Percentiles rank a stretch among this genome's conserved stretches.
Conservation (phyloP, 1,140 invertebrate genomes). For the Papilio helenus region DNA sequence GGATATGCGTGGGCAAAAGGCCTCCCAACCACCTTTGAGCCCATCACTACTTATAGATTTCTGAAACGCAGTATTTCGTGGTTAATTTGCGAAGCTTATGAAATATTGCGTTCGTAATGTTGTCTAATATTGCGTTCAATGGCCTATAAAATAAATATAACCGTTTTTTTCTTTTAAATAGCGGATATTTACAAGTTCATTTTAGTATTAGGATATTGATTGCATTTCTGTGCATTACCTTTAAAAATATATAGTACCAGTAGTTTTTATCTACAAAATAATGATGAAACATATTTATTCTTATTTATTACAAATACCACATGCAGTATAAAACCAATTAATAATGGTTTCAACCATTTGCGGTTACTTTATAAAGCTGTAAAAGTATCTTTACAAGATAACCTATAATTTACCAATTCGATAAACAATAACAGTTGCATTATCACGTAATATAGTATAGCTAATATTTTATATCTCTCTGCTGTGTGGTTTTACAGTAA, state of each 20-base stretch:
- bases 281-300: background rate
- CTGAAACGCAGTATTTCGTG: background rate
- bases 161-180: too few species aligned
- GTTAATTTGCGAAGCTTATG: background rate
- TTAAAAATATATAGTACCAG: too few species aligned
- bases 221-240: too few species aligned
- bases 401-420: too few species aligned
- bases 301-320: background rate
- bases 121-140: background rate
- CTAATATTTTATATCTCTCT: too few species aligned
- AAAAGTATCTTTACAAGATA: too few species aligned
- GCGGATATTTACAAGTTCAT: too few species aligned
- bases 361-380: background rate
- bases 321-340: background rate
- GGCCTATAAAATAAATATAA: background rate
- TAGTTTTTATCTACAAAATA: background rate
- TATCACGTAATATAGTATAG: too few species aligned
- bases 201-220: too few species aligned
- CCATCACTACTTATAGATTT: slow-evolving; percentile 4
- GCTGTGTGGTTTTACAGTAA: too few species aligned
- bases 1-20: too few species aligned
- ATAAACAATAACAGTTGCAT: too few species aligned
- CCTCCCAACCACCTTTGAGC: background rate
- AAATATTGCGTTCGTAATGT: background rate
- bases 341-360: background rate